A percentile compares a stretch with the other conserved stretches of the same genome.
phyloP scores from a whole-genome alignment of 35 echinoderm and acorn worm genomes.

The Ophioderma brevispina region DNA sequence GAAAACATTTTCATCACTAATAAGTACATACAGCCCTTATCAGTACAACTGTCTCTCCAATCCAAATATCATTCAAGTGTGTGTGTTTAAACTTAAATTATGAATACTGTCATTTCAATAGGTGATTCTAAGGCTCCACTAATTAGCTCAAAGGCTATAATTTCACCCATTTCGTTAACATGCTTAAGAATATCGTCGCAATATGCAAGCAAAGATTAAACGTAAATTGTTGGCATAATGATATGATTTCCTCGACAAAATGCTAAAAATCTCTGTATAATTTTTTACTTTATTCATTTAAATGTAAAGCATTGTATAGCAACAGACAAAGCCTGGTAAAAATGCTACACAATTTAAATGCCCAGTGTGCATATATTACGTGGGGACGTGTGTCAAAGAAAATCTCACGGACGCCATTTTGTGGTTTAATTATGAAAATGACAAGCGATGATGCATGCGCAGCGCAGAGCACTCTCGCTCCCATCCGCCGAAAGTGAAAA shows the following conservation, averaged over 20 bases:
- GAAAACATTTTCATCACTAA: not conserved
- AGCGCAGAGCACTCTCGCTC: not conserved
- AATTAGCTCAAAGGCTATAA: no score
- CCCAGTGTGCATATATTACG: not conserved
- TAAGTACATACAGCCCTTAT: not conserved
- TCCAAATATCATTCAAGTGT: not conserved
- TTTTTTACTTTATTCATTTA: not conserved
- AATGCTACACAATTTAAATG: not conserved
- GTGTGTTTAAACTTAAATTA: not conserved
- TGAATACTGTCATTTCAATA: no score
- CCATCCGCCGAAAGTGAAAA: no score
- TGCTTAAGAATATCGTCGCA: no score
- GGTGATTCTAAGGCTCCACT: no score
- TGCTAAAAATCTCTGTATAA: not conserved
- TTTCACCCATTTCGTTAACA: no score
- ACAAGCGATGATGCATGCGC: not conserved
- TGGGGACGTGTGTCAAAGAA: not conserved
- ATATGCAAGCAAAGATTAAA: no score
- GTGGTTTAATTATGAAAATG: constrained; percentile 11
- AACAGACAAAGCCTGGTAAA: not conserved
- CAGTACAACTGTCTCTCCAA: not conserved
- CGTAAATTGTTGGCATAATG: no score
- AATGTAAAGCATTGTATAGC: not conserved
- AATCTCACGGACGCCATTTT: not conserved
- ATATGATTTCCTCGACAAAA: not conserved